phyloP scores from a whole-genome alignment of 2,888 invertebrate species.

The Unio pictorum region DNA sequence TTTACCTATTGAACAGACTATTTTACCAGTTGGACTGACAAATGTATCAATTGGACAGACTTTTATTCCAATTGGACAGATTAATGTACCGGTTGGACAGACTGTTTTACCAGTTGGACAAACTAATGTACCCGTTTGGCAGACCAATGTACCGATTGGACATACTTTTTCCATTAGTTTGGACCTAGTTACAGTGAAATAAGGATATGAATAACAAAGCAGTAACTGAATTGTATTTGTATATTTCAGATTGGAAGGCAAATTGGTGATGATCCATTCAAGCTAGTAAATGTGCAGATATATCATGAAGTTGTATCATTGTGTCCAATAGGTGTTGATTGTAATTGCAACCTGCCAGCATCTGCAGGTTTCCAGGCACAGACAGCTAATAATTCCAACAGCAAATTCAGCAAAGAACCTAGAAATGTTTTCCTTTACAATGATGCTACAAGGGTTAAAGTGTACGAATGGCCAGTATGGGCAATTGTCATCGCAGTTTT shows the following conservation, averaged over 20 bases:
- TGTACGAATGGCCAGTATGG: slow-evolving; percentile 66
- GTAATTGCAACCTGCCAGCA: slow-evolving; percentile 42
- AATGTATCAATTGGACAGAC: too few relatives aligned
- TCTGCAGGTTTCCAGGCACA: slow-evolving; percentile 11
- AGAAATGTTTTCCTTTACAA: slow-evolving; percentile 57
- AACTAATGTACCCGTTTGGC: too few relatives aligned
- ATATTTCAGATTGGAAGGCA: slow-evolving; percentile 38
- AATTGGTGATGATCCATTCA: slow-evolving; percentile 2
- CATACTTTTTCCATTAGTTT: too few relatives aligned
- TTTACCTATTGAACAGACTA: too few relatives aligned
- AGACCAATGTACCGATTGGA: too few relatives aligned
- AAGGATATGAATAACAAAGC: too few relatives aligned
- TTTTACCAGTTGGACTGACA: too few relatives aligned
- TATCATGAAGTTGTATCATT: slow-evolving; percentile 1
- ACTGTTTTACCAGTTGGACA: too few relatives aligned
- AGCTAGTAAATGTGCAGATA: too few relatives aligned
- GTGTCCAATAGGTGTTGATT: slow-evolving; percentile 45
- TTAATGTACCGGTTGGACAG: too few relatives aligned
- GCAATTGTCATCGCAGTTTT: slow-evolving; percentile 61
- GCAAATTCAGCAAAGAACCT: slow-evolving; percentile 20
- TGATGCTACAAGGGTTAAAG: slow-evolving; percentile 30
- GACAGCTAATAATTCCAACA: slow-evolving; percentile 1
- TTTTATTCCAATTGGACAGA: too few relatives aligned
- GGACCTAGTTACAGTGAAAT: too few relatives aligned
- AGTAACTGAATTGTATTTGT: background rate